Conservation (phyloP, 2,888 invertebrate genomes). For the Sesia apiformis region DNA sequence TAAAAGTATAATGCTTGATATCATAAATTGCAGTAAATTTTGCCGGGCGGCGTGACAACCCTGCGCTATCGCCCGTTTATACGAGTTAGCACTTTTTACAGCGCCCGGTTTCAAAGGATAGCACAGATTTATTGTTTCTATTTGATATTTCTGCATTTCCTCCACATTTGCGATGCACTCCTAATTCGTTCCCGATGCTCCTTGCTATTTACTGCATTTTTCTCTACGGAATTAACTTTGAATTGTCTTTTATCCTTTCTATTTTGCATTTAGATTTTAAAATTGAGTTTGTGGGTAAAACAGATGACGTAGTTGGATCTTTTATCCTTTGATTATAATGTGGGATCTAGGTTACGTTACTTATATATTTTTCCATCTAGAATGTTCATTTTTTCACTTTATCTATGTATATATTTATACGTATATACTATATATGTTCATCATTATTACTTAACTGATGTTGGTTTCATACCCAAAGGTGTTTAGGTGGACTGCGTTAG, state of each 20-base stretch:
- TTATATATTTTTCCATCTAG: too few relatives aligned
- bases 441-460: too few relatives aligned
- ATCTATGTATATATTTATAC: too few relatives aligned
- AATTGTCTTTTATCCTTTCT: constrained; percentile 1
- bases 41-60: constrained; percentile 17
- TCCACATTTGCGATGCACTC: neutral
- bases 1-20: too few relatives aligned
- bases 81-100: constrained; percentile 41
- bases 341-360: too few relatives aligned
- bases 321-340: too few relatives aligned
- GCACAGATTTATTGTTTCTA: constrained; percentile 30
- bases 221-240: neutral
- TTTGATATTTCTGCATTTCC: constrained; percentile 6
- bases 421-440: too few relatives aligned
- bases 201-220: neutral
- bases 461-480: too few relatives aligned
- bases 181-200: neutral
- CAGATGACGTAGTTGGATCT: too few relatives aligned
- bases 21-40: neutral
- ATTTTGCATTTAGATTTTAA: constrained; percentile 1
- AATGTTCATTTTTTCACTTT: too few relatives aligned
- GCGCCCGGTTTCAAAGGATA: constrained; percentile 17
- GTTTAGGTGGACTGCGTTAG: too few relatives aligned
- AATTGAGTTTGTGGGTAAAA: neutral
- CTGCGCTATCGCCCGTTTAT: constrained; percentile 21